Conservation (phyloP, 2,888 invertebrate species). For the Thereva nobilitata region DNA sequence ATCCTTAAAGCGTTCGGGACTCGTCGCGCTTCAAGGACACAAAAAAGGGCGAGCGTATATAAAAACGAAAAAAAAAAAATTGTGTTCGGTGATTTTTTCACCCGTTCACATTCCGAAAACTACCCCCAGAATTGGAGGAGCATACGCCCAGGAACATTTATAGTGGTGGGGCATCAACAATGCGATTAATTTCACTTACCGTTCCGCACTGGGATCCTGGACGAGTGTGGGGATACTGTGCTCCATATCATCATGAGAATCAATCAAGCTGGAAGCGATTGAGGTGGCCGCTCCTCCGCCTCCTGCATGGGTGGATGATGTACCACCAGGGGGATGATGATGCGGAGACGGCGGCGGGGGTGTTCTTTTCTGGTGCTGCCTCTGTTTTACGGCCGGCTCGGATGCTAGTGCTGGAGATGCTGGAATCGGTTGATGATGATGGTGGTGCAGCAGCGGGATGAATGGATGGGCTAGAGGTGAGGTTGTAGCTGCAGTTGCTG, state of each 20-base stretch:
- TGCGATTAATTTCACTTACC: constrained; percentile 43
- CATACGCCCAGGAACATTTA: constrained; percentile 14
- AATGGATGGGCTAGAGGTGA: constrained; percentile 21
- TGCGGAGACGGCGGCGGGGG: constrained; percentile 26
- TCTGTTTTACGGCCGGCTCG: constrained; percentile 10
- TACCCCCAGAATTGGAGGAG: background rate
- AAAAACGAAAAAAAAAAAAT: no score
- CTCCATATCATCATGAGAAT: constrained; percentile 61
- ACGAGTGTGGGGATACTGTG: constrained; percentile 46
- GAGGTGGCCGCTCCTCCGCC: constrained; percentile 28
- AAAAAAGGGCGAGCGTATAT: no score
- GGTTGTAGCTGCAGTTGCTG: constrained; percentile 38
- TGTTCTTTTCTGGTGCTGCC: constrained; percentile 24
- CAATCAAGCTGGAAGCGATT: constrained; percentile 50
- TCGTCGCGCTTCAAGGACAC: background rate
- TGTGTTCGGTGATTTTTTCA: no score
- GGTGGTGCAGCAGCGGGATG: constrained; percentile 20
- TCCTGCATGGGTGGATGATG: constrained; percentile 35
- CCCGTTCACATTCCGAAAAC: constrained; percentile 17
- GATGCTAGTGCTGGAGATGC: background rate
- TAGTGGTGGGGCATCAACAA: constrained; percentile 44
- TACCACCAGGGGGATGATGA: background rate
- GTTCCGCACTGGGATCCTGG: constrained; percentile 43
- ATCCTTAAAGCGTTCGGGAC: constrained; percentile 1
- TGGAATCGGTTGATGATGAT: constrained; percentile 11